Conservation (phyloP, 2,888 invertebrate species). For the Tortricodes alternella region DNA sequence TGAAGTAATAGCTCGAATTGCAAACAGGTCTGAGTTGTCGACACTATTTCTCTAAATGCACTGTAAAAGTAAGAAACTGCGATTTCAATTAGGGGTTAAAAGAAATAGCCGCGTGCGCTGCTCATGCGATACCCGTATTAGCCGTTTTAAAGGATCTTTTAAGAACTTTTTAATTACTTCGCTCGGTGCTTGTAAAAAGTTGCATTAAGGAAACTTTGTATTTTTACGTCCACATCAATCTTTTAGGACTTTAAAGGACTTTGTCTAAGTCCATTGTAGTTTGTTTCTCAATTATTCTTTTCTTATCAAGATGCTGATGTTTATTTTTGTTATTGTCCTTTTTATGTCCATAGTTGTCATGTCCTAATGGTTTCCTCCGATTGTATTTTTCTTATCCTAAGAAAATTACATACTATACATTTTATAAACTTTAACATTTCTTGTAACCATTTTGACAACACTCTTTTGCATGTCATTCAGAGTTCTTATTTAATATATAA, state of each 20-base stretch:
- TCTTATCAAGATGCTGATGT: not conserved
- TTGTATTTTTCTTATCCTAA: too few relatives aligned
- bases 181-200: constrained; percentile 29
- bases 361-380: too few relatives aligned
- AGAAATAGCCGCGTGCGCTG: constrained; percentile 11
- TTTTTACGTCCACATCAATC: constrained; percentile 31
- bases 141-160: constrained; percentile 20
- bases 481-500: too few relatives aligned
- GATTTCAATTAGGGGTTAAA: constrained; percentile 17
- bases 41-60: not conserved
- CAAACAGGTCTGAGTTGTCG: too few relatives aligned
- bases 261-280: constrained; percentile 23
- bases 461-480: too few relatives aligned
- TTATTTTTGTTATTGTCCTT: not conserved
- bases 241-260: constrained; percentile 25
- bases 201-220: constrained; percentile 30
- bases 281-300: not conserved
- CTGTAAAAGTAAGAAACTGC: not conserved
- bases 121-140: constrained; percentile 28
- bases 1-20: too few relatives aligned
- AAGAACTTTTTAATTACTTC: constrained; percentile 27
- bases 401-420: too few relatives aligned
- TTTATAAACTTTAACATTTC: too few relatives aligned
- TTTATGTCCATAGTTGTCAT: too few relatives aligned
- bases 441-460: too few relatives aligned